Conservation (phyloP, 2,113 vertebrate genomes). For the Parotia lawesii region DNA sequence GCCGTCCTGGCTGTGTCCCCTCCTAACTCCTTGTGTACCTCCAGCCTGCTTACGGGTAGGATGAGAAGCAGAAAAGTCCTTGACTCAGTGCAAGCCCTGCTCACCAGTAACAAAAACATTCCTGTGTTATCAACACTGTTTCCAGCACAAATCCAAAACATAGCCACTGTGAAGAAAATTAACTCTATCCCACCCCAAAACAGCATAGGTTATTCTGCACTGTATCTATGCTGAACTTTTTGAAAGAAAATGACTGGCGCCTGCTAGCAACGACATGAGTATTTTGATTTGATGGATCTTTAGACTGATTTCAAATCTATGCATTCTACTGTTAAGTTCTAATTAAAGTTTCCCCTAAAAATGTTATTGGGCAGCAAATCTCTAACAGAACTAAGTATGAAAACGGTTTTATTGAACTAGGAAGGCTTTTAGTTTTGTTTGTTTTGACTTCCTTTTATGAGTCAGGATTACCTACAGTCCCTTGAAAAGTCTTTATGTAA, state of each 20-base stretch:
- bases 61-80: not conserved
- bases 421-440: not conserved
- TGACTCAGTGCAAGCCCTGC: not conserved
- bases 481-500: not conserved
- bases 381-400: not conserved
- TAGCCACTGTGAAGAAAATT: not conserved
- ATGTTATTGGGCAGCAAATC: not conserved
- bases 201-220: not conserved
- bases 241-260: not conserved
- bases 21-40: fast-evolving
- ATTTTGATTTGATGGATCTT: not conserved
- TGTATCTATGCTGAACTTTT: not conserved
- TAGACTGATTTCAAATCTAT: not conserved
- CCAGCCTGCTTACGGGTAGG: not conserved
- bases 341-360: not conserved
- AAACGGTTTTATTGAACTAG: not conserved
- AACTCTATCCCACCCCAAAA: not conserved
- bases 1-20: not conserved
- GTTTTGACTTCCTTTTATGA: not conserved
- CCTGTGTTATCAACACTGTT: not conserved
- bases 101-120: not conserved
- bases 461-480: not conserved
- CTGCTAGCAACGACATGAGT: not conserved
- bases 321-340: not conserved
- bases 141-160: not conserved